A percentile compares a stretch with the other conserved stretches of the same genome.
Evolutionary conservation across 2,888 invertebrate species (phyloP).

Genomic region (Drosophila tripunctata): DNA sequence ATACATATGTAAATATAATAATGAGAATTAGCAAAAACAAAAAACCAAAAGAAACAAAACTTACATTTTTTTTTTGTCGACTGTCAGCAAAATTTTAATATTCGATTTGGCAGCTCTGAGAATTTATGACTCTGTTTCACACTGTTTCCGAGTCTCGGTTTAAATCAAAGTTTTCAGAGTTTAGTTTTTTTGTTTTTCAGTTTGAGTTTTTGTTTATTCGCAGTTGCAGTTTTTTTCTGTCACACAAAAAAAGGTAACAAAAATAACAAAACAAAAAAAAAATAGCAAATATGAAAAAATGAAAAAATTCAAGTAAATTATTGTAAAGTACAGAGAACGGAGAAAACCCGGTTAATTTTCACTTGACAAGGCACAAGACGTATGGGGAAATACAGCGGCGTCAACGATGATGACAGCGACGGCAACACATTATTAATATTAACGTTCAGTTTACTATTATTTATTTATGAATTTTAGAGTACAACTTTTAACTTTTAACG

Average conservation of each 20-base stretch:
- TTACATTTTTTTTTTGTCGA: slow-evolving; percentile 55
- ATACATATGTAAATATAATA: slow-evolving; percentile 32
- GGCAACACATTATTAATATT: slow-evolving; percentile 7
- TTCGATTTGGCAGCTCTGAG: slow-evolving; percentile 48
- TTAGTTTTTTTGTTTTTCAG: background rate
- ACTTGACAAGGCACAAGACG: slow-evolving; percentile 43
- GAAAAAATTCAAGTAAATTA: slow-evolving; percentile 30
- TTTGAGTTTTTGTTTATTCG: slow-evolving; percentile 10
- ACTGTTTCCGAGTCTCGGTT: slow-evolving; percentile 7
- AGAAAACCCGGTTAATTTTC: slow-evolving; percentile 55
- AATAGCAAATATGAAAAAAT: slow-evolving; percentile 19
- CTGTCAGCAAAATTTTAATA: slow-evolving; percentile 51
- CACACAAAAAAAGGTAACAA: background rate
- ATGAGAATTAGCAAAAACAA: slow-evolving; percentile 33
- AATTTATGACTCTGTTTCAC: slow-evolving; percentile 40
- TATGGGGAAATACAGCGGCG: slow-evolving; percentile 18
- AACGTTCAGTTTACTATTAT: slow-evolving; percentile 4
- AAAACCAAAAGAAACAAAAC: slow-evolving; percentile 22
- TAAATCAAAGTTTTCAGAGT: slow-evolving; percentile 8
- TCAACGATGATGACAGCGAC: slow-evolving; percentile 11
- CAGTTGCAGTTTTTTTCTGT: slow-evolving; percentile 15
- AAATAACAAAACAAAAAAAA: slow-evolving; percentile 16
- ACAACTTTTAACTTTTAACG: background rate
- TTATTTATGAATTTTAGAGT: background rate
- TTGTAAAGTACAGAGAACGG: slow-evolving; percentile 48